Conservation (phyloP, 2,113 vertebrate genomes). For the Micronycteris hirsuta region DNA sequence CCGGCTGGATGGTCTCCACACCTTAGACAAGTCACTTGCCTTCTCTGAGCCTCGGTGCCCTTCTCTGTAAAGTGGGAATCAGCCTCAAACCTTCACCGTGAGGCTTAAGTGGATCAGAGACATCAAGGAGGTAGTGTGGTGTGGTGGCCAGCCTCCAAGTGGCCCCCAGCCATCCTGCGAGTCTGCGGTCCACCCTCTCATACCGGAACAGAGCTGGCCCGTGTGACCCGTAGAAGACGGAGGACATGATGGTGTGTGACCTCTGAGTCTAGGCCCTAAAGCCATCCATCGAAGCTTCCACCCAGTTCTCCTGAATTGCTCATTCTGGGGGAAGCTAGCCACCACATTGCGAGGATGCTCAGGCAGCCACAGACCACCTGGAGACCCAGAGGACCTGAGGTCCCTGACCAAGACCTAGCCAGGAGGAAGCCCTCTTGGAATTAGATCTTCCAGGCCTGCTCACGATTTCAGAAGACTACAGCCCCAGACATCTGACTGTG, state of each 20-base stretch:
- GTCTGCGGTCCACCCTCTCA: fast-evolving
- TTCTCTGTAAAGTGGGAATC: background rate
- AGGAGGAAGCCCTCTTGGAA: background rate
- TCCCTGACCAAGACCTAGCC: background rate
- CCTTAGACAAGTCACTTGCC: background rate
- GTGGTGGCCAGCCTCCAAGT: background rate
- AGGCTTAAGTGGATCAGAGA: background rate
- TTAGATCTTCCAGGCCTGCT: fast-evolving
- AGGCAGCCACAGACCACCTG: background rate
- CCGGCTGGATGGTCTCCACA: fast-evolving
- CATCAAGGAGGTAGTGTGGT: fast-evolving
- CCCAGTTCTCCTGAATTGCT: background rate
- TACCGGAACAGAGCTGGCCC: background rate
- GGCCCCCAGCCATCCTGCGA: fast-evolving
- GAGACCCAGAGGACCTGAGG: background rate
- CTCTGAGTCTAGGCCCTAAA: background rate
- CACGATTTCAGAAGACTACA: background rate
- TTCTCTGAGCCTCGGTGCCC: background rate
- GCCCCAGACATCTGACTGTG: background rate
- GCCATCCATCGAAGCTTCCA: fast-evolving
- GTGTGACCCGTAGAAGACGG: fast-evolving
- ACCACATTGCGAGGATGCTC: background rate
- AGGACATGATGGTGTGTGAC: fast-evolving
- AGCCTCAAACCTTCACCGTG: background rate
- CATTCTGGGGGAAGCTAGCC: background rate